Evolutionary conservation across 2,888 invertebrate genomes (phyloP).

Genomic region (Drosophila barbarae): DNA sequence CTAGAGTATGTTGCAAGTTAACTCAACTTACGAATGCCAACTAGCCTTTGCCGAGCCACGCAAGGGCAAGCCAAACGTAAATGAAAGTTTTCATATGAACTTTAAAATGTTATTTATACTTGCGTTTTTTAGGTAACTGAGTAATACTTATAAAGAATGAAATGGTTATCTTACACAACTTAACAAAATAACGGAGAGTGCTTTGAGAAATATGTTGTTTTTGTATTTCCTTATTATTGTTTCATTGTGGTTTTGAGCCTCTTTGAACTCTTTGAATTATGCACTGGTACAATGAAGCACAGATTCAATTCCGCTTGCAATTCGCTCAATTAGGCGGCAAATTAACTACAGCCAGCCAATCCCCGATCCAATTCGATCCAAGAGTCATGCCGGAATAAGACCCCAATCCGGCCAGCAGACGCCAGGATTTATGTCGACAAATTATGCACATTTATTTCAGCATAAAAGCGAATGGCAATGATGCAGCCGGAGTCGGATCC

Average conservation of each 20-base stretch:
- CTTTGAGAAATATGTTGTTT: neutral
- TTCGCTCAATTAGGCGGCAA: constrained; percentile 52
- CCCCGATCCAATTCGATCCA: constrained; percentile 21
- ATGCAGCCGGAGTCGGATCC: constrained; percentile 18
- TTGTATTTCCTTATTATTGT: neutral
- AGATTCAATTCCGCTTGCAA: constrained; percentile 9
- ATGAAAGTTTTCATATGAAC: constrained; percentile 14
- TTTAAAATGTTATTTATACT: constrained; percentile 1
- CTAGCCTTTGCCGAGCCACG: constrained; percentile 24
- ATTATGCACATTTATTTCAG: constrained; percentile 63
- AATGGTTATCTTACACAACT: neutral
- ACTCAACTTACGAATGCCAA: constrained; percentile 16
- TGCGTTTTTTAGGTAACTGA: neutral
- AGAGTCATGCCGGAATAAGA: constrained; percentile 19
- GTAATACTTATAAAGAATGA: neutral
- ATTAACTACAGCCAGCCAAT: constrained; percentile 45
- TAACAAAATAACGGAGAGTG: too few species aligned
- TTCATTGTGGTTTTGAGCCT: neutral
- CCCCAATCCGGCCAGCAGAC: constrained; percentile 16
- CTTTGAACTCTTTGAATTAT: neutral
- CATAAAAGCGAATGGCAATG: constrained; percentile 44
- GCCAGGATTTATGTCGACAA: constrained; percentile 59
- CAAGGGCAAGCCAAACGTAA: constrained; percentile 21
- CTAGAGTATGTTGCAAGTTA: constrained; percentile 25
- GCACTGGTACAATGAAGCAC: neutral